Base-by-base conservation (phyloP, 2,888 invertebrate genomes). In the Rhogogaster chlorosoma region DNA sequence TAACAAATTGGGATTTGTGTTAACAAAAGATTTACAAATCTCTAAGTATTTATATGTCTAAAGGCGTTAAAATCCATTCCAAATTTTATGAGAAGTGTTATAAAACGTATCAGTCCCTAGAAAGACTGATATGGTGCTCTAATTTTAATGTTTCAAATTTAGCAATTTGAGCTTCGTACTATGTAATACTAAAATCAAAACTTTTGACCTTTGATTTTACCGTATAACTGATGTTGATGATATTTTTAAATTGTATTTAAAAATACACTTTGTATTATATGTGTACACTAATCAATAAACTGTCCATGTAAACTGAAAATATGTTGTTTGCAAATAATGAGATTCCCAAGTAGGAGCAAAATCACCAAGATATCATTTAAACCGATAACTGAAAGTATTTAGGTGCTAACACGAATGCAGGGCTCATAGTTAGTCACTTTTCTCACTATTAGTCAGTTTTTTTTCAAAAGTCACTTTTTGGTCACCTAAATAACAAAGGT, bases 121-220 rank as follows among this genome's bases (percentile, higher is more conserved):
- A 49, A 83, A 67, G 29, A 64, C 70, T 67, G 67, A 70, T n/a
- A n/a, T 26, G 70, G 45, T 83, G 45, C 38, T 83, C 42, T 18
- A 45, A 67, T 83, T 67, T 83, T 32, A 32, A 29, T 67, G 15
- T 83, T 29, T 45, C 42, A 83, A 83, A 70, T 32, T 36, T 49
- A 70, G 42, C 26, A 45, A 57, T 83, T 64, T 83, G 45, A 70
- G 70, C 67, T n/a, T 70, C 32, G 26, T 83, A 83, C 61, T 36
- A 61, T 64, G 29, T 70, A 67, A 67, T 70, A 10, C 22, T 45
- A 70, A 61, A 85, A 87, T 87, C 67, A 80, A 84, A 83, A 86
- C 84, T 84, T 84, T 87, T 86, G 87, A 87, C 86, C 87, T 83
- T 88, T 83, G 83, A 83, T 83, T 83, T 70, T 64, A 83, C 70